Base-by-base conservation (phyloP, 2,888 invertebrate species). In the Furcula furcula region DNA sequence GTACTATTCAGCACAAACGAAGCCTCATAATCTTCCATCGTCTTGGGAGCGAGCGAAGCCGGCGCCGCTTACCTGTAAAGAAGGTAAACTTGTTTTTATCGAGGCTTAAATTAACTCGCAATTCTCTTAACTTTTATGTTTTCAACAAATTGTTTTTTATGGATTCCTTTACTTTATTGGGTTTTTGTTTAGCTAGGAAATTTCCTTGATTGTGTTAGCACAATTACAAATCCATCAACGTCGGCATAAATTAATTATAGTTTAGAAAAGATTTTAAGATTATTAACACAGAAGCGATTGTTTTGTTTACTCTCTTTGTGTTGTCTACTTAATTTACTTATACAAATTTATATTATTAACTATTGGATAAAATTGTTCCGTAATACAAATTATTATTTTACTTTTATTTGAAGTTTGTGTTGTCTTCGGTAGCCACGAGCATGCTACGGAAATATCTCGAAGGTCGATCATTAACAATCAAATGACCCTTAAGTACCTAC, bases 11-110 rank as follows among this genome's bases (percentile, higher is more conserved):
- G 42, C 13, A 63, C 41, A 33, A 58, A 49, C 20, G 62, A 33
- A 12, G 72, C 70, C 29, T 69, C 69, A 13, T 60, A 62, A 9
- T 70, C 72, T 36, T 78, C 76, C 70, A 81, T 75, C 30, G 42
- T 64, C 57, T 48, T 46, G 21, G 51, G 49, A 18, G 49, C 53
- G 22, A 54, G 40, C 36, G 57, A 36, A 35, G 56, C 56, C 65
- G 65, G 71, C 38, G 40, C 59, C n/a, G n/a, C 55, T 45, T 70
- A 74, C 63, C 80, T 80, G 78, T 31, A 34, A 51, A 71, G 57
- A 73, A 74, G 40, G 47, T 36, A 57, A 49, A 53, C 31, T 19
- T 31, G 40, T 54, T 40, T 31, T 34, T 4, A 33, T 31, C 28
- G 7, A 33, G 11, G 9, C 9, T 29, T 6, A 25, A 30, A 15